These are phyloP conservation scores for Episyrphus balteatus DNA, from an alignment of 1,140 invertebrate genomes.

Conservation along the genomic window DNA sequence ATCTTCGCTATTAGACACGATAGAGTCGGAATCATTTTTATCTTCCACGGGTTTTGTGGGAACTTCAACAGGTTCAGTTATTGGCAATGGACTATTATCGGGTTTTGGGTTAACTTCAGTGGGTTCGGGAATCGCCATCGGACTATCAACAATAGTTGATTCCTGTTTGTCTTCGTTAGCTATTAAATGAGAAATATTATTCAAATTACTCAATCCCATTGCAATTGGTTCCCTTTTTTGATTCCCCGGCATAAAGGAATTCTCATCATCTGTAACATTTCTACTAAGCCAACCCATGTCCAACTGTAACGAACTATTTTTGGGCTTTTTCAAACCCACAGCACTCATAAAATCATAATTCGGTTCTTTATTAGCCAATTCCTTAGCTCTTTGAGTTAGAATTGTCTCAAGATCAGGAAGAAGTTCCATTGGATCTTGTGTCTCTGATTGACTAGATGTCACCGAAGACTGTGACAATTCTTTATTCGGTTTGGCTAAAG, in stretches of 20 bases:
- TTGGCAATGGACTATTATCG: too few relatives aligned
- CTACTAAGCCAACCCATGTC: conserved; percentile 2
- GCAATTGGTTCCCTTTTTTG: background rate
- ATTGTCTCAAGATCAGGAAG: conserved; percentile 33
- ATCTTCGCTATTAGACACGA: conserved; percentile 30
- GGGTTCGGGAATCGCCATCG: too few relatives aligned
- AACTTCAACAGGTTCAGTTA: too few relatives aligned
- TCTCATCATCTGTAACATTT: background rate
- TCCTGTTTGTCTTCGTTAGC: too few relatives aligned
- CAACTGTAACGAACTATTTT: background rate
- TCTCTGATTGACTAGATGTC: background rate
- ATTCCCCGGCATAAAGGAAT: background rate
- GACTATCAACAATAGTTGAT: too few relatives aligned
- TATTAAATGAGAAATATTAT: too few relatives aligned
- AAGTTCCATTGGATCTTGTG: background rate
- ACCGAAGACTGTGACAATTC: background rate
- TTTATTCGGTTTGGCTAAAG: conserved; percentile 19
- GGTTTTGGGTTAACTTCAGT: too few relatives aligned
- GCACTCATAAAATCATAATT: background rate
- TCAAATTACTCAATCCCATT: too few relatives aligned
- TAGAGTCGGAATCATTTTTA: conserved; percentile 25
- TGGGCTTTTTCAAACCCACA: background rate
- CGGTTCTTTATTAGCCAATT: conserved; percentile 8
- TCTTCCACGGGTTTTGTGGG: background rate
- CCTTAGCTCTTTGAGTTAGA: conserved; percentile 27